These are phyloP conservation scores for Podarcis cretensis DNA, from an alignment of 2,113 vertebrate species.

Conservation along the genomic window DNA sequence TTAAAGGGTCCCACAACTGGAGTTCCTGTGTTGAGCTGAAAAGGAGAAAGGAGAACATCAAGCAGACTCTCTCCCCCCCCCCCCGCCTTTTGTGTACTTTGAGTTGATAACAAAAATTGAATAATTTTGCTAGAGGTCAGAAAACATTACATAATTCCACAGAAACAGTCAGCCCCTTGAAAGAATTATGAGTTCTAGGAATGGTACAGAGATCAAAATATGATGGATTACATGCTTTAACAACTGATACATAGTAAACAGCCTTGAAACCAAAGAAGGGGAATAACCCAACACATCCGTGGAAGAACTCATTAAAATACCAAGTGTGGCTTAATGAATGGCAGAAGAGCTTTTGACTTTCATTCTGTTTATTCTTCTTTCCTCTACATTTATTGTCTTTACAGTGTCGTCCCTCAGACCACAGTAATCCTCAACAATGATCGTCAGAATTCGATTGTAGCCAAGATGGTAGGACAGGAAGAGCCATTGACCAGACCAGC, in stretches of 20 bases:
- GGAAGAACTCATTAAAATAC: neutral
- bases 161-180: constrained; percentile 16
- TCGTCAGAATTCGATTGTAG: constrained; percentile 79
- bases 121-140: constrained; percentile 16
- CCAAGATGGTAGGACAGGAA: constrained; percentile 86
- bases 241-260: neutral
- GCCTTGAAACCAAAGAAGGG: neutral
- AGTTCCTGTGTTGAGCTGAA: neutral
- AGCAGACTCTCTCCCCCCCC: too few relatives aligned
- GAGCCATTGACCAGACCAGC: constrained; percentile 82
- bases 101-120: neutral
- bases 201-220: neutral
- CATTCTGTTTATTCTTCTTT: constrained; percentile 49
- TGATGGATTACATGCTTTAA: constrained; percentile 22
- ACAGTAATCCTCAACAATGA: constrained; percentile 97
- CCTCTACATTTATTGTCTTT: constrained; percentile 67
- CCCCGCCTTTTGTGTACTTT: neutral
- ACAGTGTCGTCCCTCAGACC: constrained; percentile 95
- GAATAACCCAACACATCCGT: neutral
- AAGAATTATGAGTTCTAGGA: neutral
- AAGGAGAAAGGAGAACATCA: neutral
- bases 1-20: rapidly evolving
- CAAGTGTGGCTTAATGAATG: constrained; percentile 12
- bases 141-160: constrained; percentile 22
- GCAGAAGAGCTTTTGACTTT: constrained; percentile 29